These are phyloP conservation scores for Brachionus angularis DNA, from an alignment of 1,140 invertebrate species.

Conservation along the genomic window DNA sequence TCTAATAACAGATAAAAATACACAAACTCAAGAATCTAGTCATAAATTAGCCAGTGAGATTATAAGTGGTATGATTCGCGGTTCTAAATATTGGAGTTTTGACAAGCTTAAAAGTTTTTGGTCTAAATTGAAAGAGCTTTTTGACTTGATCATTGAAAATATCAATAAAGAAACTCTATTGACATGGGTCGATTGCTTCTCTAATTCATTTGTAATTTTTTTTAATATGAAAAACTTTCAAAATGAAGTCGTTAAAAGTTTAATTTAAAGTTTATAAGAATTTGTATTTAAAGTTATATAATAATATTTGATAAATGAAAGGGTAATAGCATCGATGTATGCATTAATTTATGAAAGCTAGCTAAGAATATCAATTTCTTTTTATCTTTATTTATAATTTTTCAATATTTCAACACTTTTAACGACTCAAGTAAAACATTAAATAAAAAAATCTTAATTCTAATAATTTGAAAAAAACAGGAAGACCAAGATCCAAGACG, in stretches of 20 bases:
- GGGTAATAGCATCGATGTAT: too few species aligned
- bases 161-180: not conserved
- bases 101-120: slow-evolving; percentile 59
- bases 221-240: not conserved
- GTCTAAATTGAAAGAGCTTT: not conserved
- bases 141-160: slow-evolving; percentile 25
- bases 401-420: too few species aligned
- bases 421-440: too few species aligned
- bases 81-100: slow-evolving; percentile 76
- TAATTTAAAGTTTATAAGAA: too few species aligned
- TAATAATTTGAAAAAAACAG: too few species aligned
- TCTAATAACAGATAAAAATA: slow-evolving; percentile 65
- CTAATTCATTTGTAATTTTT: slow-evolving; percentile 47
- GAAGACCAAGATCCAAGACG: slow-evolving; percentile 67
- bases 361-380: too few species aligned
- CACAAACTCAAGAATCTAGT: slow-evolving; percentile 68
- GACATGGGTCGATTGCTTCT: slow-evolving; percentile 20
- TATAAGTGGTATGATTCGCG: slow-evolving; percentile 69
- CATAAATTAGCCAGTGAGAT: slow-evolving; percentile 82
- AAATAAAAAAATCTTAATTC: too few species aligned
- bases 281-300: too few species aligned
- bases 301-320: too few species aligned
- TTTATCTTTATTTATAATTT: too few species aligned
- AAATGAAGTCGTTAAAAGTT: too few species aligned
- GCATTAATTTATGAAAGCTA: too few species aligned